Conservation (phyloP, 1,140 invertebrate genomes). For the Rhopalosiphum maidis region DNA sequence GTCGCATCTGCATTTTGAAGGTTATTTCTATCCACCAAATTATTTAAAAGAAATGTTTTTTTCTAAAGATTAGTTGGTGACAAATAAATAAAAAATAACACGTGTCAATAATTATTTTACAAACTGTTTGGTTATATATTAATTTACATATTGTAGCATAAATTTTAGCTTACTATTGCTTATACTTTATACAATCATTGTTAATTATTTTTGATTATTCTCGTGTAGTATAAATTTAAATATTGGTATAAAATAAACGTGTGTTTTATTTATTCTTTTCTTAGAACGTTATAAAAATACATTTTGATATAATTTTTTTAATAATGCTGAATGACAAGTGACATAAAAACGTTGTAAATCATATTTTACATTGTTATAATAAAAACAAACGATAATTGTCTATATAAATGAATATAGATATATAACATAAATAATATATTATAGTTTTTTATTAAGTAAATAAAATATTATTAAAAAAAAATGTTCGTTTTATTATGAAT, state of each 20-base stretch:
- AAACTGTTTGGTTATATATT: not conserved
- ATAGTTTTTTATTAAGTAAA: not conserved
- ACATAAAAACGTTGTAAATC: not conserved
- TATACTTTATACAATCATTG: not conserved
- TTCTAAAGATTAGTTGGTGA: not conserved
- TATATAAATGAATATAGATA: not conserved
- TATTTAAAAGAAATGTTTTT: conserved; percentile 5
- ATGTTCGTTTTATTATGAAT: not conserved
- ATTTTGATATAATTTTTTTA: not conserved
- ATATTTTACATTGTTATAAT: conserved; percentile 10
- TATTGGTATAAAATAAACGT: not conserved
- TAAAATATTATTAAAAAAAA: not conserved
- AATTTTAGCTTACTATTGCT: not conserved
- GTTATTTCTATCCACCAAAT: not conserved
- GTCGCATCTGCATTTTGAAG: conserved; percentile 9
- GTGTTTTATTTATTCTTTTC: not conserved
- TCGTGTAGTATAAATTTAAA: not conserved
- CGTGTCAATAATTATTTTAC: not conserved
- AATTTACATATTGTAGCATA: not conserved
- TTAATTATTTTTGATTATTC: too few relatives aligned
- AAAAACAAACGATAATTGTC: not conserved
- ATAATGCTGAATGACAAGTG: not conserved
- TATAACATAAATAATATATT: not conserved
- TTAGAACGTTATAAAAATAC: not conserved
- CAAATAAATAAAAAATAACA: conserved; percentile 11